These are phyloP conservation scores for Diabrotica virgifera DNA, from an alignment of 1,140 invertebrate species.

Conservation along the genomic window DNA sequence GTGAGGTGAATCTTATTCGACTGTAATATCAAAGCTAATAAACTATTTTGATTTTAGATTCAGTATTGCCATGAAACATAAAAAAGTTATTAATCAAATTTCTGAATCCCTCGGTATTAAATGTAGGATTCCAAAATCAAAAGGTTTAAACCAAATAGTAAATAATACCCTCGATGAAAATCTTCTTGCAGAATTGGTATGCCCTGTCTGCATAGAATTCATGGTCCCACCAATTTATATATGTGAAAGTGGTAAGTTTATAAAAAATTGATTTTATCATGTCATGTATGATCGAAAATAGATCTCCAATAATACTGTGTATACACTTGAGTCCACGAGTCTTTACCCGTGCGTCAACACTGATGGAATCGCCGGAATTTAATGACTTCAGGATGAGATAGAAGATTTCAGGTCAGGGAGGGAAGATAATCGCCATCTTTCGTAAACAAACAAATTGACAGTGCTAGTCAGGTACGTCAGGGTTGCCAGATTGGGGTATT, in stretches of 20 bases:
- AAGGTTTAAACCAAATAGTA: constrained; percentile 2
- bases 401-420: too few relatives aligned
- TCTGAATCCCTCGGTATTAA: neutral
- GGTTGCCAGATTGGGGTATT: too few relatives aligned
- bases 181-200: constrained; percentile 54
- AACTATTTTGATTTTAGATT: constrained; percentile 18
- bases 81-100: constrained; percentile 26
- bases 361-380: too few relatives aligned
- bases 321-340: too few relatives aligned
- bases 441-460: too few relatives aligned
- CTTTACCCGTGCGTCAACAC: too few relatives aligned
- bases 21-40: constrained; percentile 19
- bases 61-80: constrained; percentile 27
- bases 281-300: too few relatives aligned
- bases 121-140: neutral
- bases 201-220: constrained; percentile 57
- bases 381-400: too few relatives aligned
- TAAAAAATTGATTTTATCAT: neutral
- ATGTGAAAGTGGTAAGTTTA: constrained; percentile 47
- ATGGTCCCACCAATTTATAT: constrained; percentile 56
- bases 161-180: constrained; percentile 19
- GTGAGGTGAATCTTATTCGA: constrained; percentile 15
- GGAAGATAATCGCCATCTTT: too few relatives aligned
- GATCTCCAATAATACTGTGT: too few relatives aligned
- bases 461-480: too few relatives aligned